phyloP scores from a whole-genome alignment of 2,113 vertebrate species.

The Agelaius tricolor region DNA sequence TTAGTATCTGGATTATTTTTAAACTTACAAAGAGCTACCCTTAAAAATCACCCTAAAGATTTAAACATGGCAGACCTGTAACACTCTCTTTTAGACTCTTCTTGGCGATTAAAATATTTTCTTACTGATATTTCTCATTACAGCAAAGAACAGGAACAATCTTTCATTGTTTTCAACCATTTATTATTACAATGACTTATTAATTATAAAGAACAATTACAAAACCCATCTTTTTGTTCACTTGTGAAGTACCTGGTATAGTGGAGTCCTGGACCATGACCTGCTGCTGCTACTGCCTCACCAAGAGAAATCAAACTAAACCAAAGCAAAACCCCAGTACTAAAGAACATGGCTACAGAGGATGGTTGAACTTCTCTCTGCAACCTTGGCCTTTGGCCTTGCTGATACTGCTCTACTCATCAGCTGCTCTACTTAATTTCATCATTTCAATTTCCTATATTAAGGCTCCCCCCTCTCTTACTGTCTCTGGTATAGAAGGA shows the following conservation, averaged over 20 bases:
- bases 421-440: background rate
- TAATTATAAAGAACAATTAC: background rate
- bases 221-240: background rate
- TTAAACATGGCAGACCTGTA: background rate
- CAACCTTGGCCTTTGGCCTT: background rate
- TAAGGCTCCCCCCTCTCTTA: background rate
- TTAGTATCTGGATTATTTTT: background rate
- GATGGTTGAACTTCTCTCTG: background rate
- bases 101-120: background rate
- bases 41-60: background rate
- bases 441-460: background rate
- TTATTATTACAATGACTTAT: background rate
- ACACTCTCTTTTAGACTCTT: background rate
- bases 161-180: background rate
- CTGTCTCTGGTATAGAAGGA: background rate
- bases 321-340: background rate
- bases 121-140: background rate
- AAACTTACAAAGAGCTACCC: background rate
- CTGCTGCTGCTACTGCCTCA: background rate
- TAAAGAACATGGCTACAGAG: background rate
- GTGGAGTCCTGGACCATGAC: background rate
- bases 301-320: background rate
- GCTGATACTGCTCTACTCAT: background rate
- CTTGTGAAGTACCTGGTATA: background rate
- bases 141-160: background rate